phyloP scores from a whole-genome alignment of 1,140 invertebrate species.

The Drosophila subpulchrella region DNA sequence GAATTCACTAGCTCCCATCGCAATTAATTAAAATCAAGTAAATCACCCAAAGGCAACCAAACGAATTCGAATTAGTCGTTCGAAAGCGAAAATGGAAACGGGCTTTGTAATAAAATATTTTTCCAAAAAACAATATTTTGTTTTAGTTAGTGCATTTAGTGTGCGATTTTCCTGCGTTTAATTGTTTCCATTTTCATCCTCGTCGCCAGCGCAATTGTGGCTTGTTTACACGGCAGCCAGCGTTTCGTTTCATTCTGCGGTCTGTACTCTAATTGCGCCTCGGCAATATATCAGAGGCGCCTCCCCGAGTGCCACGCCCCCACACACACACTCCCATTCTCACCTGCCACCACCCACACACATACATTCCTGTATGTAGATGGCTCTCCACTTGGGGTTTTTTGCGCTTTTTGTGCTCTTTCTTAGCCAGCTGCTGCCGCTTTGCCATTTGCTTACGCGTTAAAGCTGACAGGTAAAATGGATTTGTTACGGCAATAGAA shows the following conservation, averaged over 20 bases:
- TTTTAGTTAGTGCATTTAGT: slow-evolving; percentile 14
- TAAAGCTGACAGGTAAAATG: slow-evolving; percentile 80
- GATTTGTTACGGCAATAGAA: slow-evolving; percentile 78
- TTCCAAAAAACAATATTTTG: too few species aligned
- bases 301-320: slow-evolving; percentile 1
- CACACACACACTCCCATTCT: neutral
- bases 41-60: too few species aligned
- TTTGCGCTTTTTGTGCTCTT: slow-evolving; percentile 13
- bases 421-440: slow-evolving; percentile 50
- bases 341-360: slow-evolving; percentile 1
- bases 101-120: too few species aligned
- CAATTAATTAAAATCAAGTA: too few species aligned
- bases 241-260: slow-evolving; percentile 65
- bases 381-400: slow-evolving; percentile 11
- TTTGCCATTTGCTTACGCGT: slow-evolving; percentile 78
- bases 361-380: slow-evolving; percentile 17
- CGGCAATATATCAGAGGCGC: slow-evolving; percentile 67
- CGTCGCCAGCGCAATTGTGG: slow-evolving; percentile 31
- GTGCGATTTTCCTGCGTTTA: neutral
- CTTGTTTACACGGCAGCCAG: slow-evolving; percentile 63
- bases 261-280: slow-evolving; percentile 73
- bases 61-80: too few species aligned
- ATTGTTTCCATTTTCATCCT: slow-evolving; percentile 30
- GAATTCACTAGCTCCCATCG: too few species aligned
- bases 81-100: too few species aligned